These are phyloP conservation scores for Mycalesis mineus DNA, from an alignment of 2,888 invertebrate species.

Conservation along the genomic window DNA sequence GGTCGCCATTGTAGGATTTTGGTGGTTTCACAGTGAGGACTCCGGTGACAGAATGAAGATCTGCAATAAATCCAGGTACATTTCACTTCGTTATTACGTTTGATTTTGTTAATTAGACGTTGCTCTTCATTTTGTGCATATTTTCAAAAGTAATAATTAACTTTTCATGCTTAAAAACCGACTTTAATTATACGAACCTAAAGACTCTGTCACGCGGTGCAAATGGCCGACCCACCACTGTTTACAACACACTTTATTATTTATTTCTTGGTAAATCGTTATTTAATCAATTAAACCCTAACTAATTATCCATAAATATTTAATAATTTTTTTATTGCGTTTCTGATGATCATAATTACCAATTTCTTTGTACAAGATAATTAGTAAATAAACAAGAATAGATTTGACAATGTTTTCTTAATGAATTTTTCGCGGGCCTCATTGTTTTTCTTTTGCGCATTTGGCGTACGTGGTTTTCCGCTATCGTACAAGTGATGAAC, in stretches of 20 bases:
- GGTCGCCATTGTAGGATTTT: constrained; percentile 75
- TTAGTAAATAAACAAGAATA: constrained; percentile 41
- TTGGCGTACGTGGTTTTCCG: constrained; percentile 19
- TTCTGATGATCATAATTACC: constrained; percentile 25
- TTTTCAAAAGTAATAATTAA: constrained; percentile 63
- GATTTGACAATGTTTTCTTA: constrained; percentile 43
- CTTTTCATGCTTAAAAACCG: constrained; percentile 62
- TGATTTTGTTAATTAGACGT: constrained; percentile 44
- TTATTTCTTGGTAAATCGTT: constrained; percentile 43
- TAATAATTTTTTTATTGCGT: constrained; percentile 42
- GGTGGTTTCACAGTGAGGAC: constrained; percentile 68
- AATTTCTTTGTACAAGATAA: constrained; percentile 1
- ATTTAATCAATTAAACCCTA: constrained; percentile 39
- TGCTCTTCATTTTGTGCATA: constrained; percentile 60
- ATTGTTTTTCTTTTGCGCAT: constrained; percentile 15
- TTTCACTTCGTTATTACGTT: constrained; percentile 64
- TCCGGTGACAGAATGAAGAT: constrained; percentile 73
- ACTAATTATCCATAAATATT: constrained; percentile 44
- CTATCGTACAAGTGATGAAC: background rate
- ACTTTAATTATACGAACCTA: constrained; percentile 76
- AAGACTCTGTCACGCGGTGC: constrained; percentile 82
- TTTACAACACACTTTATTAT: constrained; percentile 69
- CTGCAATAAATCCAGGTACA: constrained; percentile 75
- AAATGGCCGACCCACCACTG: constrained; percentile 86
- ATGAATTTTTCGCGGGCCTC: constrained; percentile 36